Base-by-base conservation (phyloP, 2,888 invertebrate species). In the Lycaena phlaeas region DNA sequence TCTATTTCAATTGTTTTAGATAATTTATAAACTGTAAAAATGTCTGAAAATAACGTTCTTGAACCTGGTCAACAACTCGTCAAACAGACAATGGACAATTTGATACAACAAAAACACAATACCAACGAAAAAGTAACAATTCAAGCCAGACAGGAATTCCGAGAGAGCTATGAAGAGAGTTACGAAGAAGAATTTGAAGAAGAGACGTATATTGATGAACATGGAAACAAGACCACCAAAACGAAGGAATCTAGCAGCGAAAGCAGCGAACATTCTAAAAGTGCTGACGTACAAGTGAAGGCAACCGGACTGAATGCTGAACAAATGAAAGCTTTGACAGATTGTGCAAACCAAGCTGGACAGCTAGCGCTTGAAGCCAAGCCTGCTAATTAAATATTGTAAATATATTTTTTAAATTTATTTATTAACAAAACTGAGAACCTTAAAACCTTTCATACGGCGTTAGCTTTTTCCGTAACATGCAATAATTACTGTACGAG, bases 141-240 rank as follows among this genome's bases (percentile, higher is more conserved):
- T 44, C 75, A 85, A 53, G 85, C 85, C 0, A 68, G 81, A 54
- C 85, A 85, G 48, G 85, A 85, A 49, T 85, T 85, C 57, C 68
- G 77, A 7, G 85, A 85, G 56, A 68, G 69, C 2, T 85, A 69
- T 52, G 66, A 76, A 44, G 76, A 82, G 49, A 82, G 82, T 51
- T 85, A 84, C 48, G 85, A 85, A 43, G 85, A 85, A 48, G 85
- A 82, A 45, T 82, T 81, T 30, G 75, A 85, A 46, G 85, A 85
- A 40, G 82, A 85, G 52, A 85, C 82, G 10, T 76, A 74, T 44
- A 85, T 64, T 12, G 85, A 85, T 51, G 60, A 82, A 45, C 63
- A 54, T 27, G 85, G 85, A 43, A 85, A 85, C 43, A 70, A 64
- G 39, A 81, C 82, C 3, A 84, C 85, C 4, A 82, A 81, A 15